Conservation (phyloP, 2,888 invertebrate species). For the Phorcus lineatus region DNA sequence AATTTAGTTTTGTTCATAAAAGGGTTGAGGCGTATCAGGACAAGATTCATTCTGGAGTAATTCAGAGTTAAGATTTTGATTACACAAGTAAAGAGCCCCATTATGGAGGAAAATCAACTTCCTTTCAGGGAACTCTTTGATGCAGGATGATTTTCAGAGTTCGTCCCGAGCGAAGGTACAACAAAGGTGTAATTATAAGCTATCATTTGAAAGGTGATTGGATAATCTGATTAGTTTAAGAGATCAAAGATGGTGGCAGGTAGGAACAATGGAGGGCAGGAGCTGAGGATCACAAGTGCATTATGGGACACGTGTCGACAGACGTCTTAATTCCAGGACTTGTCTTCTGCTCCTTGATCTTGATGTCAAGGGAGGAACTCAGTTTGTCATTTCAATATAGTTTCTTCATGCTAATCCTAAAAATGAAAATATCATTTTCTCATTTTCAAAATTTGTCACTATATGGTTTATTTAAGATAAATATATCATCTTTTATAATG, state of each 20-base stretch:
- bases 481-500: no score
- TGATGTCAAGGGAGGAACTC: no score
- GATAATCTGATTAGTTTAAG: background rate
- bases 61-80: background rate
- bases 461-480: no score
- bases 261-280: background rate
- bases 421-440: no score
- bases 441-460: no score
- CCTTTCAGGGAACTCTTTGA: conserved; percentile 12
- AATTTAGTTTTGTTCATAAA: background rate
- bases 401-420: no score
- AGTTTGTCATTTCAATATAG: no score
- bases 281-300: no score
- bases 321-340: no score
- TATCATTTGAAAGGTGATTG: conserved; percentile 7
- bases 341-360: no score
- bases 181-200: conserved; percentile 17
- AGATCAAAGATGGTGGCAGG: conserved; percentile 7
- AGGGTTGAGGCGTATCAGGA: background rate
- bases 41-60: conserved; percentile 1
- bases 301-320: no score
- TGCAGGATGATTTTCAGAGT: background rate
- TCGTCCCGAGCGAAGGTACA: background rate
- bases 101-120: conserved; percentile 18
- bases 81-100: background rate